Evolutionary conservation across 2,888 invertebrate species (phyloP).

Genomic region (Subacronicta megacephala): DNA sequence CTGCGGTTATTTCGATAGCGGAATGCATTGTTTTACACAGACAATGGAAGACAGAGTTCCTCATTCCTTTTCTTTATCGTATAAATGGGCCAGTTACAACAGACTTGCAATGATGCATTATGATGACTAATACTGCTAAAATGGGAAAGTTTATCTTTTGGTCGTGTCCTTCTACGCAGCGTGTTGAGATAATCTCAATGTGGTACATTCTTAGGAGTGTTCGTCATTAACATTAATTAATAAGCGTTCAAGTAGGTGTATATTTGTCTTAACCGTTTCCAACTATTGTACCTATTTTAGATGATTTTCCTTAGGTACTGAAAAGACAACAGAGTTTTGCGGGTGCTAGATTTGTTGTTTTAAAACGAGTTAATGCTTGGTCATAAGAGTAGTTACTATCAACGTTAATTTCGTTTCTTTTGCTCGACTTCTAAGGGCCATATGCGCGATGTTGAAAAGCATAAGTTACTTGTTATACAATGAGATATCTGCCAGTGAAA

Average conservation of each 20-base stretch:
- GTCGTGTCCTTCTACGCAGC: conserved; percentile 26
- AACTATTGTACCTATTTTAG: background rate
- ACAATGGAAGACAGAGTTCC: conserved; percentile 30
- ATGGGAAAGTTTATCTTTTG: conserved; percentile 48
- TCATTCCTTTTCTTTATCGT: conserved; percentile 29
- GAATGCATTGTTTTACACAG: conserved; percentile 27
- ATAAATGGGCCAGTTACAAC: conserved; percentile 30
- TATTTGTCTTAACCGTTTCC: background rate
- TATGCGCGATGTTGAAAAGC: too few relatives aligned
- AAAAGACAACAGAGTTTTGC: background rate
- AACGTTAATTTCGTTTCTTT: too few relatives aligned
- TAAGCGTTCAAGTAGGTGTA: conserved; percentile 10
- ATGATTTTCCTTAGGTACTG: background rate
- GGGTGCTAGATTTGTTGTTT: too few relatives aligned
- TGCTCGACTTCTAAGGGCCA: too few relatives aligned
- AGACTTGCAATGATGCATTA: conserved; percentile 35
- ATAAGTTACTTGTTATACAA: too few relatives aligned
- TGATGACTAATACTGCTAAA: conserved; percentile 45
- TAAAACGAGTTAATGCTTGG: too few relatives aligned
- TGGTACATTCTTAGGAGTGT: conserved; percentile 32
- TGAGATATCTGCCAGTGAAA: too few relatives aligned
- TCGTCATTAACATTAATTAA: conserved; percentile 40
- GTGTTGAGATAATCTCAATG: conserved; percentile 41
- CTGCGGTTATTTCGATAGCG: conserved; percentile 30
- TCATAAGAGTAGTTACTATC: too few relatives aligned